Evolutionary conservation across 1,140 invertebrate genomes (phyloP), one percentile per base, ranked within the genome.

Genomic region (Calliopsis andreniformis): DNA sequence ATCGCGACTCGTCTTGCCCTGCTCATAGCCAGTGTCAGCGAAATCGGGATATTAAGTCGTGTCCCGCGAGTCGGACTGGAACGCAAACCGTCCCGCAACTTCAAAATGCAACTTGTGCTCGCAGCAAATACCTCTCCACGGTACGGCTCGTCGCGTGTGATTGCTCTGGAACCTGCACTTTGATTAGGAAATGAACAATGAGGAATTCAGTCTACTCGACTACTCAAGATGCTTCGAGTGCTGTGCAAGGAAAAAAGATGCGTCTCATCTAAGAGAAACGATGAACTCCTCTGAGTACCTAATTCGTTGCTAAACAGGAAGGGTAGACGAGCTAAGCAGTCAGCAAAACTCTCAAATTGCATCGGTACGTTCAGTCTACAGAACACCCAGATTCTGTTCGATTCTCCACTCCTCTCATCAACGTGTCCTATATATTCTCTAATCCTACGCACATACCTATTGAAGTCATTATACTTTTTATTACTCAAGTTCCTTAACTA

Each of bases 1-100:
- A 76, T 69, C 55, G 55, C n/a, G 45, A 43, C 42, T 61, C 64
- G 53, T 61, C 73, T 43, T 49, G 20, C 56, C n/a, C 56, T 16
- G 47, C 32, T 20, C 3, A 43, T 69, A 69, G 58, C 58, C 73
- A n/a, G 32, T 49, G 73, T 76, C 73, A 61, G 45, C 43, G 43
- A 35, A 69, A 61, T 51, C 45, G 53, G 14, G 16, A 23, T 42
- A 49, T 61, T 61, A 53, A 59, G 32, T 28, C 16, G 55, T 55
- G 49, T 39, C 32, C 30, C 32, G 8, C 12, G 45, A 51, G 18
- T 53, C 35, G 10, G 35, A 68, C 35, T 42, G 30, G 43, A 25
- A 56, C 25, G 32, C 43, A 53, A 61, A 25, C 45, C 42, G 23
- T 56, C 28, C 14, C 18, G 39, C 18, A 10, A 20, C 12, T 16